Evolutionary conservation across 2,888 invertebrate genomes (phyloP), one percentile per base, ranked within the genome.

Genomic region (Lysandra bellargus): DNA sequence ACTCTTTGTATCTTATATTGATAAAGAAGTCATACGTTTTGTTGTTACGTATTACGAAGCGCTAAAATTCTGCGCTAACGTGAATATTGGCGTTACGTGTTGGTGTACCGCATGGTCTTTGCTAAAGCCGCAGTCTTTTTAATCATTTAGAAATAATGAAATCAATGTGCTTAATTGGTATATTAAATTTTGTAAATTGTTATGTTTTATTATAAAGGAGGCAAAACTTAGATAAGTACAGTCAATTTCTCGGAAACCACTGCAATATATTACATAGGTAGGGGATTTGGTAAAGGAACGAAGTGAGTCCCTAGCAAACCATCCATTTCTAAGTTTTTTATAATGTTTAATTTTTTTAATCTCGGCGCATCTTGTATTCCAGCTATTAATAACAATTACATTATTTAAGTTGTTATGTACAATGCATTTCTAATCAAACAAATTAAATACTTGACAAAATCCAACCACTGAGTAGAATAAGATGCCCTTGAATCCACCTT

Each of bases 1-100:
- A 37, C 37, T 30, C 78, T 78, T n/a, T 64, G 64, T 78, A 37
- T 74, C 60, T 37, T 77, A 77, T 73, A 64, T 60, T 74, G 64
- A 69, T 69, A 69, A 69, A 69, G 12, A 64, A 64, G 64, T 64
- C 64, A 64, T 64, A 69, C 14, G 33, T 69, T 69, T 17, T 33
- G 33, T 33, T 37, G 9, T 69, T 69, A 5, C 33, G 69, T 69
- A 69, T 6, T 69, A 61, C 23, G 61, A 49, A 49, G 9, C 23
- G 12, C 61, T 14, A 23, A 64, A 33, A 33, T 2, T 33, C 4
- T 12, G 69, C 5, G 33, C 14, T 14, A 14, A 14, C 33, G 12
- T 33, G 12, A 69, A 69, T 33, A 1, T 9, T 9, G 61, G 2
- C 9, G 9, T 69, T 4, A 33, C 69, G 2, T 61, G 61, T 4